A percentile compares a stretch with the other conserved stretches of the same genome.
These are phyloP conservation scores for Hippolais icterina DNA, from an alignment of 2,113 vertebrate genomes.

Conservation along the genomic window DNA sequence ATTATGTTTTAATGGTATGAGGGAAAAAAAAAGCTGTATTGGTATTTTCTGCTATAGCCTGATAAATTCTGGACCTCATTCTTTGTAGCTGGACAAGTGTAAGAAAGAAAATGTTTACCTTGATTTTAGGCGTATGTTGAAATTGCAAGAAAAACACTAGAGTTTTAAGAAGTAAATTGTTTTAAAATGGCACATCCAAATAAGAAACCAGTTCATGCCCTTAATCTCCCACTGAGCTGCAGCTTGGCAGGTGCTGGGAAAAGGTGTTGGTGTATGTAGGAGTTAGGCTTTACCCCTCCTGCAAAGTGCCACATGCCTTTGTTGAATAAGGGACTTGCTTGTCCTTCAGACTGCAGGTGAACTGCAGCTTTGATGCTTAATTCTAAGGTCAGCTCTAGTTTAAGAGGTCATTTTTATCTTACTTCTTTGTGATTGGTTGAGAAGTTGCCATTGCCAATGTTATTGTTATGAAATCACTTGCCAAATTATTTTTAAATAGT, in stretches of 20 bases:
- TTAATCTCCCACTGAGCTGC: neutral
- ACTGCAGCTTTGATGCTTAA: neutral
- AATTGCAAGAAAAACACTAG: neutral
- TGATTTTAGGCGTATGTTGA: neutral
- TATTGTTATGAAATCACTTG: neutral
- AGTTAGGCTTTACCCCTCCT: neutral
- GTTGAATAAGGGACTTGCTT: neutral
- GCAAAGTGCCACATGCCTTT: neutral
- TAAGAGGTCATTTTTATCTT: conserved; percentile 5
- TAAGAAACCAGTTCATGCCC: neutral
- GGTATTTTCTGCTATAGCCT: neutral
- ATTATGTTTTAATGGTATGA: neutral
- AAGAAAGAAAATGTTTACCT: neutral
- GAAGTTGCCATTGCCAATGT: neutral
- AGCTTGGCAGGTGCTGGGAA: neutral
- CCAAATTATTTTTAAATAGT: neutral
- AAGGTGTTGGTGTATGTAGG: neutral
- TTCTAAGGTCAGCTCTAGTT: neutral
- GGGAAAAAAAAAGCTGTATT: neutral
- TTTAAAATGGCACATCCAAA: neutral
- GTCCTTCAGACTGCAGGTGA: neutral
- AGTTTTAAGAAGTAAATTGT: neutral
- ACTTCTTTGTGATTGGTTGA: neutral
- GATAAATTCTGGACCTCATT: neutral
- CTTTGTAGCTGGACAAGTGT: neutral